A percentile compares a stretch with the other conserved stretches of the same genome.
Evolutionary conservation across 2,888 invertebrate species (phyloP).

Genomic region (Aethes cnicana): DNA sequence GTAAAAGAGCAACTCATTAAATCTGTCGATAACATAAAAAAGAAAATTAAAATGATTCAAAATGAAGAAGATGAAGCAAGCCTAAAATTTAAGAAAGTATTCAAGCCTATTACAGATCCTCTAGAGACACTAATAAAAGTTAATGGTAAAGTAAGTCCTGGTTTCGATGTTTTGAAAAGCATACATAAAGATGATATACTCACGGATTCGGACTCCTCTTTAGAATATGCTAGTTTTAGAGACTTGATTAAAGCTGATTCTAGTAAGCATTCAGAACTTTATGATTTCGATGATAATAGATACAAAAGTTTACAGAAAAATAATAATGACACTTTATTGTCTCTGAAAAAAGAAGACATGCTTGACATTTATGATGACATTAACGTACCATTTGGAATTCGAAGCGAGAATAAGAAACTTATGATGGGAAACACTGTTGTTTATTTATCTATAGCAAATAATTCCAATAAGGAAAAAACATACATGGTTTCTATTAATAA

Average conservation of each 20-base stretch:
- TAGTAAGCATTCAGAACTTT: not conserved
- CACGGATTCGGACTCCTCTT: not conserved
- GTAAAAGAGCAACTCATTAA: constrained; percentile 2
- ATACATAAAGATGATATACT: not conserved
- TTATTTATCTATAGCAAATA: not conserved
- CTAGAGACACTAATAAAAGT: not conserved
- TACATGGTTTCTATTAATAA: not conserved
- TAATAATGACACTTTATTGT: not conserved
- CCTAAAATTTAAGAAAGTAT: not conserved
- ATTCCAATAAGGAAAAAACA: not conserved
- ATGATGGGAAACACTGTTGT: constrained; percentile 24
- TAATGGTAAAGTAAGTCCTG: not conserved
- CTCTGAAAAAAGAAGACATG: not conserved
- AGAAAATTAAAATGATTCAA: not conserved
- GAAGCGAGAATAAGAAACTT: constrained; percentile 15
- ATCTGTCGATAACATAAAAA: not conserved
- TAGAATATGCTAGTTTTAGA: not conserved
- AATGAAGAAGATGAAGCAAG: not conserved
- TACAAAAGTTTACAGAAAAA: not conserved
- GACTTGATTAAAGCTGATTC: not conserved
- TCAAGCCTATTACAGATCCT: not conserved
- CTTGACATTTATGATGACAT: constrained; percentile 8
- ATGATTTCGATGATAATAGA: not conserved
- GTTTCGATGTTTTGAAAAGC: not conserved
- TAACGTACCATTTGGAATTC: constrained; percentile 23